Conservation (phyloP, 2,888 invertebrate genomes). For the Bhutanitis thaidina region DNA sequence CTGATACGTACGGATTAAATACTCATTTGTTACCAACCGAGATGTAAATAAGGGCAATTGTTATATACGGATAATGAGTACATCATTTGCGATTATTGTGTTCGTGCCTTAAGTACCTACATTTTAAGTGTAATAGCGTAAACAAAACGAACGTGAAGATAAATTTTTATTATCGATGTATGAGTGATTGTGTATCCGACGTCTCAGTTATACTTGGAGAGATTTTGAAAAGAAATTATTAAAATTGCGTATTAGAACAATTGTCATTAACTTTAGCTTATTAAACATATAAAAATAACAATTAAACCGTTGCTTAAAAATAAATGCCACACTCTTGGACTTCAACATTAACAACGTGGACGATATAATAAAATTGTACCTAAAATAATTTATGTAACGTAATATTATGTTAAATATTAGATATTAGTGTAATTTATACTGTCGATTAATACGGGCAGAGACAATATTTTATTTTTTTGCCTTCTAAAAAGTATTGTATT, state of each 20-base stretch:
- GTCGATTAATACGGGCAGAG: slow-evolving; percentile 31
- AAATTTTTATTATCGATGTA: slow-evolving; percentile 24
- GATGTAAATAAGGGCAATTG: slow-evolving; percentile 45
- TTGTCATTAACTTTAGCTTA: slow-evolving; percentile 19
- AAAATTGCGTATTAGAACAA: slow-evolving; percentile 23
- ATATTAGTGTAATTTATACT: slow-evolving; percentile 59
- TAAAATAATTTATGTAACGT: slow-evolving; percentile 53
- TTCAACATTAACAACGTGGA: slow-evolving; percentile 23
- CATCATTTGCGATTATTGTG: slow-evolving; percentile 19
- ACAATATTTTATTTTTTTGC: slow-evolving; percentile 19
- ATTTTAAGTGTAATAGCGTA: slow-evolving; percentile 23
- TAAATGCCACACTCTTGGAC: slow-evolving; percentile 22
- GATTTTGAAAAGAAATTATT: slow-evolving; percentile 6
- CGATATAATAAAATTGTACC: slow-evolving; percentile 29
- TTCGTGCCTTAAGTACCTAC: slow-evolving; percentile 24
- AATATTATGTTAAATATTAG: slow-evolving; percentile 47
- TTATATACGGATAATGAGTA: slow-evolving; percentile 13
- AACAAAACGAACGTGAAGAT: slow-evolving; percentile 27
- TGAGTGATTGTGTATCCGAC: slow-evolving; percentile 33
- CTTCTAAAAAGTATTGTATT: slow-evolving; percentile 14
- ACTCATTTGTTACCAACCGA: slow-evolving; percentile 41
- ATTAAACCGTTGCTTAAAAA: slow-evolving; percentile 22
- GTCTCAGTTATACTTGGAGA: slow-evolving; percentile 20
- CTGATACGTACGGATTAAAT: slow-evolving; percentile 44
- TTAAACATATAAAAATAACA: slow-evolving; percentile 15